Evolutionary conservation across 2,797 vertebrate genomes (phyloP).

Genomic region (Chrysocyon brachyurus): DNA sequence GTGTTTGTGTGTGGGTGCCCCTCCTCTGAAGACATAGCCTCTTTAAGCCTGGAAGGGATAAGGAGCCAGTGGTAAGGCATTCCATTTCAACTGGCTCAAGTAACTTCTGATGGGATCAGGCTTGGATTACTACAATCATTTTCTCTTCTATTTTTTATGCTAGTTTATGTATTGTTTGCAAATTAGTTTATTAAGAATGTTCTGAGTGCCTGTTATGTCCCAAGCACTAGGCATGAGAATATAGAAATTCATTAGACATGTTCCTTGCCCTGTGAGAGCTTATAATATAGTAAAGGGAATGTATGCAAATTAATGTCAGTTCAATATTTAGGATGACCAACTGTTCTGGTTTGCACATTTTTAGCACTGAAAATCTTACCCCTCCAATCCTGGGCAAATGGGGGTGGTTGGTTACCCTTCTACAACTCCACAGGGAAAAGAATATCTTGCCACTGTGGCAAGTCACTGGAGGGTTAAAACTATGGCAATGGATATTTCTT

Average conservation of each 20-base stretch:
- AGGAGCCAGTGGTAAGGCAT: not conserved
- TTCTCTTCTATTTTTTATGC: not conserved
- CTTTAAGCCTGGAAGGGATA: not conserved
- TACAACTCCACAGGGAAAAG: not conserved
- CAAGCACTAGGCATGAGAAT: not conserved
- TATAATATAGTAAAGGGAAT: not conserved
- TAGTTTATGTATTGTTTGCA: conserved; percentile 35
- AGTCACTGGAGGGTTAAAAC: not conserved
- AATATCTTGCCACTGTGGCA: not conserved
- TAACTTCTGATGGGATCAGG: conserved; percentile 30
- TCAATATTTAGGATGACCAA: not conserved
- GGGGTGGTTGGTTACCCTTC: not conserved
- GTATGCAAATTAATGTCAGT: not conserved
- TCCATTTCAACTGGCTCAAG: not conserved
- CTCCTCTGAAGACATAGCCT: not conserved
- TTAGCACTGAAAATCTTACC: not conserved
- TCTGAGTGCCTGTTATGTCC: not conserved
- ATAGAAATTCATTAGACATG: conserved; percentile 35
- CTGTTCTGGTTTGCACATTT: not conserved
- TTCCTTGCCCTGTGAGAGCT: not conserved
- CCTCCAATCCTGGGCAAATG: not conserved
- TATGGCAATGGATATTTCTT: conserved; percentile 11
- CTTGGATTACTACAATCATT: not conserved
- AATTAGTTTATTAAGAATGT: conserved; percentile 17
- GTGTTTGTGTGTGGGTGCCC: not conserved